phyloP scores from a whole-genome alignment of 2,797 vertebrate genomes.

The Acrossocheilus wenchowensis region DNA sequence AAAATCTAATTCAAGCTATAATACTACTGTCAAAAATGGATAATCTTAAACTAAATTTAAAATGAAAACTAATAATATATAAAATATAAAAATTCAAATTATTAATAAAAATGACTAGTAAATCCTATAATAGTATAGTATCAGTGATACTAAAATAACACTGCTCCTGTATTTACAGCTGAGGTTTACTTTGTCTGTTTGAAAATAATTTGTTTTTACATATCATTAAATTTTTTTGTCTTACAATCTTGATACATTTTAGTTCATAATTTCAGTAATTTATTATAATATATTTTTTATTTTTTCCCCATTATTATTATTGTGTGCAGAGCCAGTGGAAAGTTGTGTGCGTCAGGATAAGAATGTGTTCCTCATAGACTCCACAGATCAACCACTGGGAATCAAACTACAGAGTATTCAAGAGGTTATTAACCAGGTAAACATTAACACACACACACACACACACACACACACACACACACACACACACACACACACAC shows the following conservation, averaged over 20 bases:
- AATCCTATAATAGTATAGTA: background rate
- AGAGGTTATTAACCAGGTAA: slow-evolving; percentile 79
- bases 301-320: background rate
- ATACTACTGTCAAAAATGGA: background rate
- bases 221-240: background rate
- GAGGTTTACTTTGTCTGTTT: background rate
- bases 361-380: slow-evolving; percentile 74
- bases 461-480: slow-evolving; percentile 47
- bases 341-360: slow-evolving; percentile 68
- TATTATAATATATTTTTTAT: background rate
- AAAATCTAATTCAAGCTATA: background rate
- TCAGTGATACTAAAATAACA: background rate
- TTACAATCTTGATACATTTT: background rate
- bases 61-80: too few species aligned
- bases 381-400: slow-evolving; percentile 70
- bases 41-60: too few species aligned
- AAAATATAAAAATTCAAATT: background rate
- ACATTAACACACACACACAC: background rate
- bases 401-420: slow-evolving; percentile 79
- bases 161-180: too few species aligned
- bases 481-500: slow-evolving; percentile 48
- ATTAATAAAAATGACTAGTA: background rate
- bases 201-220: background rate
- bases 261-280: background rate
- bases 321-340: slow-evolving; percentile 72